Conservation (phyloP, 2,888 invertebrate species). For the Rhaphigaster nebulosa region DNA sequence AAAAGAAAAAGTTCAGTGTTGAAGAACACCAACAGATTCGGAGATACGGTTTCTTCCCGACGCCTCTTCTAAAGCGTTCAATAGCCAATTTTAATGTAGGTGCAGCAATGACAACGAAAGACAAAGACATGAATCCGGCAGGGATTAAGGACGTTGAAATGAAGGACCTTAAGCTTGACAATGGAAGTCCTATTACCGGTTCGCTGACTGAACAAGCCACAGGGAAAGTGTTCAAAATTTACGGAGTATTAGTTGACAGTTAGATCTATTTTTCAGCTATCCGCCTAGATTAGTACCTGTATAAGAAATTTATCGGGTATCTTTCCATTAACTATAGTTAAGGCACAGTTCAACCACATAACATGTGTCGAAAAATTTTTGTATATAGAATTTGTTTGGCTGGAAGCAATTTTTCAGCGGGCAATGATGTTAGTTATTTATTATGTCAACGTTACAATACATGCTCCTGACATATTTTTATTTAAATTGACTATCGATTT, state of each 20-base stretch:
- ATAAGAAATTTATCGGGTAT: neutral
- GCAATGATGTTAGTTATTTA: neutral
- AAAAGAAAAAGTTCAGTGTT: slow-evolving; percentile 17
- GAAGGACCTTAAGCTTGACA: slow-evolving; percentile 9
- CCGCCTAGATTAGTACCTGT: neutral
- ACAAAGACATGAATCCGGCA: neutral
- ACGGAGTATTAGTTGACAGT: slow-evolving; percentile 48
- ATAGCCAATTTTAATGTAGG: neutral
- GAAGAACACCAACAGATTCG: slow-evolving; percentile 35
- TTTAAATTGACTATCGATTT: neutral
- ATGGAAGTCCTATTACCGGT: slow-evolving; percentile 24
- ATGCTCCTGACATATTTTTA: neutral
- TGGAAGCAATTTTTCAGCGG: neutral
- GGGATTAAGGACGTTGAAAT: neutral
- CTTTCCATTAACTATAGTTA: neutral
- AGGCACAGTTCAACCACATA: neutral
- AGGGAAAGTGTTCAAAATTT: slow-evolving; percentile 48
- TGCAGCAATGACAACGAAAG: neutral
- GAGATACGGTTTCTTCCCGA: slow-evolving; percentile 37
- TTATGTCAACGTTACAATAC: neutral
- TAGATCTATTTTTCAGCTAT: neutral
- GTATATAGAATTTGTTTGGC: neutral
- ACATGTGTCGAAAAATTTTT: neutral
- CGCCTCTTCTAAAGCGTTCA: neutral
- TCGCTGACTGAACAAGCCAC: slow-evolving; percentile 30